These are phyloP conservation scores for Drosophila carrolli DNA, from an alignment of 1,140 invertebrate species.

Conservation along the genomic window DNA sequence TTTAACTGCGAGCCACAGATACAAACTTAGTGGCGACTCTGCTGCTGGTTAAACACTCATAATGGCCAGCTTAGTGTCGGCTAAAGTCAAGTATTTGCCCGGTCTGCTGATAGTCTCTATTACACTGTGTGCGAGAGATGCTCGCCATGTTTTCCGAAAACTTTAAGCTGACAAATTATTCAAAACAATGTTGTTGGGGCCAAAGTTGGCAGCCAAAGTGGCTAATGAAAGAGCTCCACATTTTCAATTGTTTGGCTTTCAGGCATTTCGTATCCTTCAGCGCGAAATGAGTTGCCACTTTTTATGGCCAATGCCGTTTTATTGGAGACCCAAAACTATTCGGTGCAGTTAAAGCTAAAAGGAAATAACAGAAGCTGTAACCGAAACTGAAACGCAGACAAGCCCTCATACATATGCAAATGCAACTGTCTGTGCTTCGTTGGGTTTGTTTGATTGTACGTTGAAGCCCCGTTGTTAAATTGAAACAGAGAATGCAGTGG, in stretches of 20 bases:
- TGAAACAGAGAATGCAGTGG: conserved; percentile 38
- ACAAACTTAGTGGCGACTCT: conserved; percentile 18
- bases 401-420: conserved; percentile 66
- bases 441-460: conserved; percentile 29
- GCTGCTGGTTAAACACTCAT: conserved; percentile 29
- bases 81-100: conserved; percentile 23
- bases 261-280: conserved; percentile 40
- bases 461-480: conserved; percentile 46
- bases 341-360: conserved; percentile 56
- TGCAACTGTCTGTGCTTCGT: conserved; percentile 41
- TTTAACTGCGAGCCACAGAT: conserved; percentile 11
- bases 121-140: conserved; percentile 20
- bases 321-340: conserved; percentile 65
- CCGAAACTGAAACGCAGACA: conserved; percentile 35
- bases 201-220: conserved; percentile 64
- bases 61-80: conserved; percentile 62
- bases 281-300: conserved; percentile 62
- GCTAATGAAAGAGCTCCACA: conserved; percentile 60
- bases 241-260: conserved; percentile 48
- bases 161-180: conserved; percentile 67
- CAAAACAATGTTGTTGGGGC: conserved; percentile 71
- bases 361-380: conserved; percentile 51
- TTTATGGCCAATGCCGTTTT: conserved; percentile 76
- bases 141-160: conserved; percentile 14
- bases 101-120: conserved; percentile 7